phyloP scores from a whole-genome alignment of 2,888 invertebrate genomes.

The Hypolimnas misippus region DNA sequence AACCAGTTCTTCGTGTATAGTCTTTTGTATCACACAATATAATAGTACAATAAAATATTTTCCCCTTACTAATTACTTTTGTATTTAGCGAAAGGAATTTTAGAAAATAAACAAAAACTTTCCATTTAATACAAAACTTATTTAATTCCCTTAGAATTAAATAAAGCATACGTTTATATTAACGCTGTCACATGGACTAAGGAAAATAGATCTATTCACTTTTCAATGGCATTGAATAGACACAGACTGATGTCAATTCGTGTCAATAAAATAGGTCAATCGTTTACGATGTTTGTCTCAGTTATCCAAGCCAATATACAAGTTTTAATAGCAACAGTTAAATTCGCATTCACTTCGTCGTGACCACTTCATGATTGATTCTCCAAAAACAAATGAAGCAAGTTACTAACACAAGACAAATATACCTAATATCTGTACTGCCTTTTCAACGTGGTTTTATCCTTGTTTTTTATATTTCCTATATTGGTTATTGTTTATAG shows the following conservation, averaged over 20 bases:
- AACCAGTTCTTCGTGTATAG: constrained; percentile 41
- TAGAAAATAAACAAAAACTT: not conserved
- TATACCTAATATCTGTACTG: too few relatives aligned
- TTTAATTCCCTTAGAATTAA: not conserved
- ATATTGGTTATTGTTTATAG: too few relatives aligned
- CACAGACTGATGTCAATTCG: constrained; percentile 19
- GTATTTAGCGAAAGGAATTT: constrained; percentile 28
- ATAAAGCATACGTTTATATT: not conserved
- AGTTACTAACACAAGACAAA: constrained; percentile 19
- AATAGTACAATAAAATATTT: constrained; percentile 36
- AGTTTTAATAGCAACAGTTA: constrained; percentile 16
- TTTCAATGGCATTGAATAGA: constrained; percentile 17
- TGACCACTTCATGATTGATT: constrained; percentile 27
- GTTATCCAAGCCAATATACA: constrained; percentile 23
- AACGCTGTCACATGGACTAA: not conserved
- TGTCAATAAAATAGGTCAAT: constrained; percentile 31
- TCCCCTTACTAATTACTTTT: not conserved
- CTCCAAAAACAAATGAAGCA: constrained; percentile 27
- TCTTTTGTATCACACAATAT: constrained; percentile 39
- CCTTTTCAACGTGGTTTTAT: too few relatives aligned
- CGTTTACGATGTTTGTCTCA: constrained; percentile 19
- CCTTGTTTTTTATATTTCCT: too few relatives aligned
- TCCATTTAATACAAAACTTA: not conserved
- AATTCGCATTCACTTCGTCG: constrained; percentile 18
- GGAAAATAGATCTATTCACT: not conserved